Base-by-base conservation (phyloP, 1,140 invertebrate genomes). In the Centruroides vittatus region DNA sequence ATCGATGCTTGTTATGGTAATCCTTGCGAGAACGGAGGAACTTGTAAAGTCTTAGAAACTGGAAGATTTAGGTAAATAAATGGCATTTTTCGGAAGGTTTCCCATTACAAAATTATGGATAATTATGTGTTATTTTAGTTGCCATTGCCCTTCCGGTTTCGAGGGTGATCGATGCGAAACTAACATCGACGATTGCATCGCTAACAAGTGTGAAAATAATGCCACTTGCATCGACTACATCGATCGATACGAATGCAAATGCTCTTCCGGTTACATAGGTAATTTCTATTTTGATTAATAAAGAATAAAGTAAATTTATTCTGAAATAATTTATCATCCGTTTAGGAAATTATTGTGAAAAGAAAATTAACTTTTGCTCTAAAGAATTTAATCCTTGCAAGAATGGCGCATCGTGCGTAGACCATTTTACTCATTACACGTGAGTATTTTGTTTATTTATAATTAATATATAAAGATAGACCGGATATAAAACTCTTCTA, bases 1-100 rank as follows among this genome's bases (percentile, higher is more conserved):
- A 95, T 97, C 71, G 92, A 95, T 76, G 93, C 93, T 60, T 98
- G 95, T 78, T 97, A 93, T 76, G 93, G 89, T 36, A 85, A 88
- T 72, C 93, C 93, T 23, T 97, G 92, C 72, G 76, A 84, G 54
- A 88, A 93, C 73, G 79, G 84, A 62, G 85, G 85, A 69, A 84
- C 82, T 61, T 94, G 91, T 74, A 87, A 85, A 73, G 83, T 94
- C 67, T 75, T 93, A 49, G 89, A 93, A 74, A 88, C 90, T 75
- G 89, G 91, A 58, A 78, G 90, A 71, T 93, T 93, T 61, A 93
- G 88, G 71, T 94, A 89, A 41, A 35, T 11, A 1, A 34, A 55
- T 12, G 10, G 10, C 54, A 41, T 56, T 56, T 13, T 47, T 36
- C 8, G 5, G 51, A 53, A 53, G 51, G 23, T 7, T 53, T 53